Evolutionary conservation across 1,140 invertebrate genomes (phyloP).

Genomic region (Lerema accius): DNA sequence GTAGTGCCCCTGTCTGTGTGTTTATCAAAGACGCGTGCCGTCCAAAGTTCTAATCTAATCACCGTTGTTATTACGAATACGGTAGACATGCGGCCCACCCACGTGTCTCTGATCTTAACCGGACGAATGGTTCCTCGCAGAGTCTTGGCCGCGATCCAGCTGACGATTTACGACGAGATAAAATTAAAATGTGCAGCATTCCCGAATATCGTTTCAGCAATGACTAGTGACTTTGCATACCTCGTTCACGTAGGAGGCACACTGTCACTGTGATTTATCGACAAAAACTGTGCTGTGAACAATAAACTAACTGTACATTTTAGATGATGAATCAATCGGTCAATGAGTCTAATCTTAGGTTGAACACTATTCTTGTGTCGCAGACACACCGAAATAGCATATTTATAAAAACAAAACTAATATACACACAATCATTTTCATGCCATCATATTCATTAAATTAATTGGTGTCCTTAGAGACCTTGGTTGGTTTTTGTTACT

Average conservation of each 20-base stretch:
- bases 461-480: too few relatives aligned
- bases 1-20: neutral
- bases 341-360: too few relatives aligned
- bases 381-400: too few relatives aligned
- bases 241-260: constrained; percentile 35
- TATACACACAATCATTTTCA: too few relatives aligned
- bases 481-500: too few relatives aligned
- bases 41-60: constrained; percentile 6
- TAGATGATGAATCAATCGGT: too few relatives aligned
- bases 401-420: too few relatives aligned
- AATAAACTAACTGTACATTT: too few relatives aligned
- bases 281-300: too few relatives aligned
- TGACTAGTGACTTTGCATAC: constrained; percentile 48
- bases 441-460: too few relatives aligned
- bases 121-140: constrained; percentile 44
- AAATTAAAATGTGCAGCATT: constrained; percentile 72
- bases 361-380: too few relatives aligned
- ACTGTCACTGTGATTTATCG: too few relatives aligned
- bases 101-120: constrained; percentile 54
- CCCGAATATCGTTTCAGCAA: constrained; percentile 55
- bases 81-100: constrained; percentile 47
- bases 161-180: constrained; percentile 65
- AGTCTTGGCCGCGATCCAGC: constrained; percentile 64
- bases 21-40: constrained; percentile 3
- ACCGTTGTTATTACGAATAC: constrained; percentile 24